Evolutionary conservation across 2,797 vertebrate genomes (phyloP).

Genomic region (Pteronotus mesoamericanus): DNA sequence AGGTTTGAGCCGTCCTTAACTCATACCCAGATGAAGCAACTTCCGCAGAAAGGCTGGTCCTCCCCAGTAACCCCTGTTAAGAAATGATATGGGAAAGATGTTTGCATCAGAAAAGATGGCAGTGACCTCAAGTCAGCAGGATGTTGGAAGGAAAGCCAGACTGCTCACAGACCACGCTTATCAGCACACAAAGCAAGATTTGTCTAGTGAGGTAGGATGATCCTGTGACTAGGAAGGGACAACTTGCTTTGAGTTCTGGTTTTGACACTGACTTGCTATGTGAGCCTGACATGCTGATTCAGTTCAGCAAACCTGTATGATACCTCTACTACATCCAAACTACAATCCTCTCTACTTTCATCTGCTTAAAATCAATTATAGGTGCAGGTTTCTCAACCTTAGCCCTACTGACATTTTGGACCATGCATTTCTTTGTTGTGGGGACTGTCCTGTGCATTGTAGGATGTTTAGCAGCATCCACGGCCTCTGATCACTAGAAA

Average conservation of each 20-base stretch:
- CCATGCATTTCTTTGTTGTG: neutral
- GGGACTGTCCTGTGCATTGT: neutral
- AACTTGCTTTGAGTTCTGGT: neutral
- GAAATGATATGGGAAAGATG: neutral
- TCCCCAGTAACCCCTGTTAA: constrained; percentile 93
- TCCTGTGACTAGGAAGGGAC: fast-evolving
- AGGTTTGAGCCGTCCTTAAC: constrained; percentile 75
- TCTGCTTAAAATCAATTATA: neutral
- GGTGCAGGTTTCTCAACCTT: neutral
- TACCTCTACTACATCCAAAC: neutral
- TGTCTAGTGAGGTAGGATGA: neutral
- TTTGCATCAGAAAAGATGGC: fast-evolving
- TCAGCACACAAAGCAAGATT: neutral
- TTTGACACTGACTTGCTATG: neutral
- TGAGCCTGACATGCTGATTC: neutral
- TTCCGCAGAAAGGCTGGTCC: constrained; percentile 93
- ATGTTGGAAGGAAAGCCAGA: neutral
- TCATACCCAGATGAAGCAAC: constrained; percentile 92
- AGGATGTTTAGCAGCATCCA: neutral
- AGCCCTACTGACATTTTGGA: neutral
- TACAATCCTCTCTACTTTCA: neutral
- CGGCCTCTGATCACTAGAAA: neutral
- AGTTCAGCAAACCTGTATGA: neutral
- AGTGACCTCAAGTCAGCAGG: neutral
- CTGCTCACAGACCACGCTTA: neutral